Percentiles rank a stretch among this genome's conserved stretches.
Evolutionary conservation across 2,797 vertebrate genomes (phyloP).

Genomic region (Gymnodraco acuticeps): DNA sequence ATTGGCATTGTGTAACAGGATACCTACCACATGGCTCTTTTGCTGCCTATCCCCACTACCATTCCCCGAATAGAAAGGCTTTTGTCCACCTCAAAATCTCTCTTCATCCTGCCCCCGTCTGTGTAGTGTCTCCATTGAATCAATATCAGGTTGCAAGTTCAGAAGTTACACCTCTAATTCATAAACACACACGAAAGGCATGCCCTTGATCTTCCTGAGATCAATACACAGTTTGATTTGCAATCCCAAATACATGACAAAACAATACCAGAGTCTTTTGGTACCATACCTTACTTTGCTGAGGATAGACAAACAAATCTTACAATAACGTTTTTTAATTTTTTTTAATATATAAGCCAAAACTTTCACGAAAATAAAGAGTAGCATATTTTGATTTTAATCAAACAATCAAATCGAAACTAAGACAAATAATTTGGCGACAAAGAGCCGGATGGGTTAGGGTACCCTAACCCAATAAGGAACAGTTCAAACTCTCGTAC

Average conservation of each 20-base stretch:
- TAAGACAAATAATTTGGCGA: not conserved
- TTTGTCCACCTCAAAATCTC: conserved; percentile 80
- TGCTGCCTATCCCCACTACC: conserved; percentile 79
- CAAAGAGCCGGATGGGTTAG: not conserved
- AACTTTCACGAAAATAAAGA: not conserved
- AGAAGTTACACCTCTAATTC: conserved; percentile 47
- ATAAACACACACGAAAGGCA: conserved; percentile 19
- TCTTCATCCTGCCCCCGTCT: conserved; percentile 37
- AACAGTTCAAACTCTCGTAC: conserved; percentile 19
- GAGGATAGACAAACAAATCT: not conserved
- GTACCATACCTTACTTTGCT: not conserved
- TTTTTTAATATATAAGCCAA: not conserved
- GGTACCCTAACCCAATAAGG: not conserved
- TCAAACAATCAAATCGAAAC: not conserved
- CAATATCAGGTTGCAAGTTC: conserved; percentile 42
- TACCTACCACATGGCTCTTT: conserved; percentile 90
- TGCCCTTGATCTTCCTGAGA: not conserved
- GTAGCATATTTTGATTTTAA: not conserved
- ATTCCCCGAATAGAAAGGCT: conserved; percentile 86
- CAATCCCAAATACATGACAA: not conserved
- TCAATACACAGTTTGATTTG: not conserved
- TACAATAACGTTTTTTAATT: not conserved
- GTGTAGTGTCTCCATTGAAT: conserved; percentile 52
- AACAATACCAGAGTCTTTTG: not conserved
- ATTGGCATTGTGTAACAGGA: conserved; percentile 92